These are phyloP conservation scores for Strix aluco DNA, from an alignment of 2,113 vertebrate species.

Conservation along the genomic window DNA sequence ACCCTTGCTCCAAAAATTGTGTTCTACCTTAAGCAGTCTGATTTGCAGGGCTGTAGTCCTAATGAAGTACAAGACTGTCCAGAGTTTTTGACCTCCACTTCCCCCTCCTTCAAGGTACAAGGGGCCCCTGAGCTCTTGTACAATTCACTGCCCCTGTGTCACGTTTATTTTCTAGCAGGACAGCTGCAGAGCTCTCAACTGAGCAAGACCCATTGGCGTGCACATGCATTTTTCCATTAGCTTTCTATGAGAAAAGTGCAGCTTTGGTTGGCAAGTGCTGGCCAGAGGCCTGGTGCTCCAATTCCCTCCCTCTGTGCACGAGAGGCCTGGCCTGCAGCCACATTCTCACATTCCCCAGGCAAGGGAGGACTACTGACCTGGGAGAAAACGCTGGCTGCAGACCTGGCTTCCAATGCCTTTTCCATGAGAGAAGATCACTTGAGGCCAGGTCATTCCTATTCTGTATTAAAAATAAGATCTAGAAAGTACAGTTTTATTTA, in stretches of 20 bases:
- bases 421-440: neutral
- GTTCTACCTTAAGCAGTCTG: neutral
- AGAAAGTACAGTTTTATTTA: neutral
- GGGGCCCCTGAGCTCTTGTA: neutral
- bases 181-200: neutral
- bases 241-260: constrained; percentile 9
- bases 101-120: neutral
- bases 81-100: neutral
- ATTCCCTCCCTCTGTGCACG: neutral
- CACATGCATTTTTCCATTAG: neutral
- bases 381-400: neutral
- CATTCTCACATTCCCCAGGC: neutral
- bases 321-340: constrained; percentile 2
- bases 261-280: constrained; percentile 17
- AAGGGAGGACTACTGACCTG: neutral
- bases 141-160: neutral
- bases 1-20: neutral
- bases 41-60: neutral
- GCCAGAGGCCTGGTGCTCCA: constrained; percentile 5
- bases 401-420: neutral
- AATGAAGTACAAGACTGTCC: neutral
- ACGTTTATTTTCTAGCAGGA: neutral
- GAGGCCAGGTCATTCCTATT: neutral
- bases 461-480: constrained; percentile 9
- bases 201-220: neutral